phyloP scores from a whole-genome alignment of 2,113 vertebrate species.

The Zosterops lateralis region DNA sequence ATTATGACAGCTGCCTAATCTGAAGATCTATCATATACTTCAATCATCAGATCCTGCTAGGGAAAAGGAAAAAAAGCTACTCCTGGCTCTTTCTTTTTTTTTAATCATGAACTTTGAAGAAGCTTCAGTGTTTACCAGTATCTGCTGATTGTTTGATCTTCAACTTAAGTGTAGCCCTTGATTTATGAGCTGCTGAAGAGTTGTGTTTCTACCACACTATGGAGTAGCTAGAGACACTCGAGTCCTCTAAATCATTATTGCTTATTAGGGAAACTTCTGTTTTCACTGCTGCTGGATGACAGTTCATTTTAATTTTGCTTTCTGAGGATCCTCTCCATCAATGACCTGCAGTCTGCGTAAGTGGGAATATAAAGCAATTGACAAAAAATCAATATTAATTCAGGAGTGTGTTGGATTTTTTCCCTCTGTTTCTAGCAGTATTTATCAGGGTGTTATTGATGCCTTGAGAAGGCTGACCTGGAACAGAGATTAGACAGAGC shows the following conservation, averaged over 20 bases:
- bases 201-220: neutral
- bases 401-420: neutral
- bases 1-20: neutral
- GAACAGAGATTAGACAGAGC: neutral
- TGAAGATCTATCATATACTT: neutral
- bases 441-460: neutral
- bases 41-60: neutral
- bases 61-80: neutral
- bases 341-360: neutral
- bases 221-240: neutral
- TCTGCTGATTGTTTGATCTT: conserved; percentile 53
- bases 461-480: neutral
- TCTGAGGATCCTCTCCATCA: conserved; percentile 13
- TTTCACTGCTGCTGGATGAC: neutral
- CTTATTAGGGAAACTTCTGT: conserved; percentile 1
- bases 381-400: conserved; percentile 41
- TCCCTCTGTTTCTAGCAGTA: neutral
- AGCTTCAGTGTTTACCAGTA: conserved; percentile 14
- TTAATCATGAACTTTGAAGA: conserved; percentile 4
- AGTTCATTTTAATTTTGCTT: conserved; percentile 11
- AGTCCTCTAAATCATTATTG: conserved; percentile 27
- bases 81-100: neutral
- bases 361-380: conserved; percentile 24
- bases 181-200: conserved; percentile 16
- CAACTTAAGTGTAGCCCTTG: neutral